phyloP scores from a whole-genome alignment of 2,888 invertebrate genomes.

The Macrophya alboannulata region DNA sequence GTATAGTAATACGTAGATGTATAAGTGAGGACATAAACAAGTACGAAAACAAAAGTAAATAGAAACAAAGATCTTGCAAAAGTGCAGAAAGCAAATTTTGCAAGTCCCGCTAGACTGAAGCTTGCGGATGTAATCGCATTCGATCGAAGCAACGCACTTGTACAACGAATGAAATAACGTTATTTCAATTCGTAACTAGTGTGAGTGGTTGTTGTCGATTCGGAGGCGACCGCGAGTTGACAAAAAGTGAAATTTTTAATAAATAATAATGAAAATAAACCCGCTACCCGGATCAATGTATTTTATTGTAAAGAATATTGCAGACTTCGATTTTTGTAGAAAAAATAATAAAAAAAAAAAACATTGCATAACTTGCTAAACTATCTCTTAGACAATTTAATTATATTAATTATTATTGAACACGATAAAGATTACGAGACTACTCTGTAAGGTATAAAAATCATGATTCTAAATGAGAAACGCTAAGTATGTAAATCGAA shows the following conservation, averaged over 20 bases:
- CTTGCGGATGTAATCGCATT: conserved; percentile 61
- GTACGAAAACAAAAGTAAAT: conserved; percentile 44
- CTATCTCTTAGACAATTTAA: conserved; percentile 67
- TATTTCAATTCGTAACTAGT: conserved; percentile 64
- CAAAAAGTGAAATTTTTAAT: conserved; percentile 64
- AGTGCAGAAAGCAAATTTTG: conserved; percentile 49
- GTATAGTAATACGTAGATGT: conserved; percentile 54
- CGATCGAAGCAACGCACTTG: conserved; percentile 64
- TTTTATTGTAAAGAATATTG: conserved; percentile 76
- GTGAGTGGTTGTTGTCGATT: conserved; percentile 64
- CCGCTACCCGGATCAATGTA: conserved; percentile 73
- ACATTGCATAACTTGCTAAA: conserved; percentile 68
- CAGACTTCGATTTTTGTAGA: conserved; percentile 74
- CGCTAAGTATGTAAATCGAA: conserved; percentile 74
- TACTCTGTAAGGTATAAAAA: conserved; percentile 60
- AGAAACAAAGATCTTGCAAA: conserved; percentile 44
- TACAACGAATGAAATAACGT: conserved; percentile 47
- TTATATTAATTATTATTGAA: conserved; percentile 68
- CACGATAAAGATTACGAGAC: conserved; percentile 56
- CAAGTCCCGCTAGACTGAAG: conserved; percentile 71
- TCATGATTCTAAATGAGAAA: conserved; percentile 74
- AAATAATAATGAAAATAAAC: conserved; percentile 60
- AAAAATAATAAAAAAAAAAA: conserved; percentile 60
- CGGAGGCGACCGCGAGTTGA: conserved; percentile 64
- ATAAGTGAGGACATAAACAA: conserved; percentile 53